phyloP scores from a whole-genome alignment of 1,140 invertebrate genomes.

The Zaprionus inermis region DNA sequence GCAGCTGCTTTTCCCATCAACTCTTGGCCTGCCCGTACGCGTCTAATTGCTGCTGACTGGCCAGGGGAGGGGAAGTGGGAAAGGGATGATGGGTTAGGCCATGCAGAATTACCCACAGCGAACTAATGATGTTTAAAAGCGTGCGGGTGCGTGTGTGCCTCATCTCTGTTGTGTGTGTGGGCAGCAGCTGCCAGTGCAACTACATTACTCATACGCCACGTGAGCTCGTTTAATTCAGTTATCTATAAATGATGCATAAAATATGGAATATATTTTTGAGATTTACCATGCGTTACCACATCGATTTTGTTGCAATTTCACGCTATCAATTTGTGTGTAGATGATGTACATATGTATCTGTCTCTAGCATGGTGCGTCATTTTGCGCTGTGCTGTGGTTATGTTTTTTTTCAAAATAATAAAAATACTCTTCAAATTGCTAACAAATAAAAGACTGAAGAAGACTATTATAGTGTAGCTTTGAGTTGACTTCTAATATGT shows the following conservation, averaged over 20 bases:
- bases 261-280: constrained; percentile 43
- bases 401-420: not conserved
- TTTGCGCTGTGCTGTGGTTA: no score
- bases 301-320: constrained; percentile 15
- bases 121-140: constrained; percentile 77
- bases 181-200: constrained; percentile 29
- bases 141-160: constrained; percentile 13
- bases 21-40: constrained; percentile 36
- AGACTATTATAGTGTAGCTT: no score
- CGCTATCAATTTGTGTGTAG: not conserved
- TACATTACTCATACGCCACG: constrained; percentile 74
- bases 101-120: constrained; percentile 32
- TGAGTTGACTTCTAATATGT: no score
- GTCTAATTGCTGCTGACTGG: constrained; percentile 75
- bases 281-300: constrained; percentile 6
- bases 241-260: constrained; percentile 36
- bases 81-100: not conserved
- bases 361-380: no score
- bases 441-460: no score
- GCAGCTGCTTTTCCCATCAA: constrained; percentile 23
- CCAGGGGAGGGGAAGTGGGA: not conserved
- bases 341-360: not conserved
- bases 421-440: no score
- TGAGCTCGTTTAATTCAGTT: constrained; percentile 65
- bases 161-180: not conserved